phyloP scores from a whole-genome alignment of 2,797 vertebrate species.

The Picus viridis region DNA sequence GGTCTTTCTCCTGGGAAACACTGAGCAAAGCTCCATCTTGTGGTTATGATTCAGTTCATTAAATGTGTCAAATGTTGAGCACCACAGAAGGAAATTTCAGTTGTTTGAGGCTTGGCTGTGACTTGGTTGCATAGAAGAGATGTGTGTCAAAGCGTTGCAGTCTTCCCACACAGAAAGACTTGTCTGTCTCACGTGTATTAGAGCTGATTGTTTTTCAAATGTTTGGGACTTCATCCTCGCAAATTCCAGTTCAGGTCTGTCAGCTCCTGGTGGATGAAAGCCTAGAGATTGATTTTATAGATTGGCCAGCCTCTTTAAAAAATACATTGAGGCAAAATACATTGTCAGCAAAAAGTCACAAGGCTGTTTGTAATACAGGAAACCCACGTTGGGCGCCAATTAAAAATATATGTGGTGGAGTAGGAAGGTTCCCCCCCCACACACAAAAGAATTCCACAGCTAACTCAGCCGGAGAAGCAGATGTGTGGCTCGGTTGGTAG shows the following conservation, averaged over 20 bases:
- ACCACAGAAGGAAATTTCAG: not conserved
- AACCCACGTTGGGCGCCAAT: too few species aligned
- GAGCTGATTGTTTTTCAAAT: not conserved
- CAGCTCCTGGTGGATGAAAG: not conserved
- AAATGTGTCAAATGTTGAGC: not conserved
- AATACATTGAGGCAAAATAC: not conserved
- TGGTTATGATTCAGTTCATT: constrained; percentile 32
- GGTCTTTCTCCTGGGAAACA: not conserved
- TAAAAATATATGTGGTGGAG: too few species aligned
- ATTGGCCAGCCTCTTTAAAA: not conserved
- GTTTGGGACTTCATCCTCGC: not conserved
- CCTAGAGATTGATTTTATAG: not conserved
- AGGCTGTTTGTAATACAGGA: too few species aligned
- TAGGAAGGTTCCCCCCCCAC: too few species aligned
- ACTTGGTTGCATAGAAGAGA: not conserved
- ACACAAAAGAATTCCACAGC: too few species aligned
- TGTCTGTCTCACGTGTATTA: not conserved
- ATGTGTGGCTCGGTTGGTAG: too few species aligned
- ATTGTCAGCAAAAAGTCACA: not conserved
- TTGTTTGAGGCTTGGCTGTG: not conserved
- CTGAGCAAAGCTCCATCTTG: constrained; percentile 63
- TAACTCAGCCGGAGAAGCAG: too few species aligned
- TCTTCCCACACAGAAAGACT: not conserved
- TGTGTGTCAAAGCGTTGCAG: not conserved
- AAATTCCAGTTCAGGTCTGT: constrained; percentile 1